phyloP scores from a whole-genome alignment of 2,113 vertebrate species.

The Cyanoderma ruficeps region DNA sequence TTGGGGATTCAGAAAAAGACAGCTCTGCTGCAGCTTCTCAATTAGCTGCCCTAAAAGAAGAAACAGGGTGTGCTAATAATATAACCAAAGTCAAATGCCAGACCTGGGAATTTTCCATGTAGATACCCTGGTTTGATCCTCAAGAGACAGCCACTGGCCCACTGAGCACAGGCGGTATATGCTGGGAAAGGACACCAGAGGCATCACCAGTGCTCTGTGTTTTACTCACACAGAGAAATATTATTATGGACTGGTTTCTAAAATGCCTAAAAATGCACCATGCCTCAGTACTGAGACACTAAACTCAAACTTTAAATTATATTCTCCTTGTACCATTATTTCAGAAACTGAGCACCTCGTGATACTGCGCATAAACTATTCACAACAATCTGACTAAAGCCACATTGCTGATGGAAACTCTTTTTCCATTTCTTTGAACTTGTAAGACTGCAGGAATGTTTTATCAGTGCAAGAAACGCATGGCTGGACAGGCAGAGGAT shows the following conservation, averaged over 20 bases:
- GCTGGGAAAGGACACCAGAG: neutral
- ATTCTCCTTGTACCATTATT: neutral
- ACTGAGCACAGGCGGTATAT: accelerated
- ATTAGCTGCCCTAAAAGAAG: conserved; percentile 2
- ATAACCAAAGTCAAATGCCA: neutral
- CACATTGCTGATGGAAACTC: neutral
- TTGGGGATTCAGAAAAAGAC: neutral
- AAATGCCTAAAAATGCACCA: neutral
- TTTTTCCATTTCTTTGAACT: neutral
- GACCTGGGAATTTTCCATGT: neutral
- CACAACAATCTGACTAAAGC: neutral
- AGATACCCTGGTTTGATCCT: neutral
- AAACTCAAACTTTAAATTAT: neutral
- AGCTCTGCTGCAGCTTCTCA: neutral
- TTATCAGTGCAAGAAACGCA: neutral
- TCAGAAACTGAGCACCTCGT: neutral
- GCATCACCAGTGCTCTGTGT: neutral
- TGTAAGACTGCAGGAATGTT: neutral
- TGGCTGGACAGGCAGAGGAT: neutral
- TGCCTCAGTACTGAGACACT: neutral
- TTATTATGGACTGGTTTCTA: neutral
- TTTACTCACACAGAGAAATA: neutral
- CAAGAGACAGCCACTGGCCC: neutral
- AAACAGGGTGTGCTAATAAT: neutral
- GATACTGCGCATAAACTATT: neutral